Base-by-base conservation (phyloP, 1,140 invertebrate genomes). In the Zaprionus ghesquierei region DNA sequence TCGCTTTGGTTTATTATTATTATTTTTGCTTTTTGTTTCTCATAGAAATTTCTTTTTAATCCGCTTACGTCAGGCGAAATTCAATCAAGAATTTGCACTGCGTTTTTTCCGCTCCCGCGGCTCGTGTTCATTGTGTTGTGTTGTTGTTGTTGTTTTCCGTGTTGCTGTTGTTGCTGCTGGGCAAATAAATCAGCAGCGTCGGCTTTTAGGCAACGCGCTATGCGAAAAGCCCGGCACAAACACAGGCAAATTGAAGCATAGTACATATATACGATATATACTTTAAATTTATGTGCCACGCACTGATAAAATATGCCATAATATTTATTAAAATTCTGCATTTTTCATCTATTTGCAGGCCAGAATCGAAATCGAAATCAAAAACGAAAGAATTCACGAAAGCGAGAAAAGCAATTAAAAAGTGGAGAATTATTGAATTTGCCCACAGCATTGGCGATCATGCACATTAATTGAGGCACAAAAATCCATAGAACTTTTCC, bases 41-140 rank as follows among this genome's bases (percentile, higher is more conserved):
- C 69, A 77, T 79, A 79, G 77, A 79, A n/a, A 74, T 69, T 79
- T 75, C 72, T 61, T 77, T 79, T 77, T 79, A 79, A 79, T 79
- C 77, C 77, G 77, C 77, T 79, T 79, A 79, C 77, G 77, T 79
- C 75, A 79, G 75, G 70, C 63, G 56, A 77, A 77, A 79, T 79
- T 79, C 77, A 79, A 79, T 79, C 77, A 79, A 77, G 74, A 79
- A 65, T 79, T 79, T 76, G 59, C 77, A 77, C 55, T 56, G 69
- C 58, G 62, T 59, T 63, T 44, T 53, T n/a, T n/a, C 22, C 22
- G 6, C 20, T 35, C 5, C 10, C 27, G 6, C 41, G 8, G 13
- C 20, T 18, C 27, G 50, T n/a, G 4, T 3, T 29, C 0, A 29
- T 13, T 56, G 27, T 41, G n/a, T 3, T 41, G 35, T 38, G 22